Evolutionary conservation across 1,140 invertebrate species (phyloP).

Genomic region (Laupala kohalensis): DNA sequence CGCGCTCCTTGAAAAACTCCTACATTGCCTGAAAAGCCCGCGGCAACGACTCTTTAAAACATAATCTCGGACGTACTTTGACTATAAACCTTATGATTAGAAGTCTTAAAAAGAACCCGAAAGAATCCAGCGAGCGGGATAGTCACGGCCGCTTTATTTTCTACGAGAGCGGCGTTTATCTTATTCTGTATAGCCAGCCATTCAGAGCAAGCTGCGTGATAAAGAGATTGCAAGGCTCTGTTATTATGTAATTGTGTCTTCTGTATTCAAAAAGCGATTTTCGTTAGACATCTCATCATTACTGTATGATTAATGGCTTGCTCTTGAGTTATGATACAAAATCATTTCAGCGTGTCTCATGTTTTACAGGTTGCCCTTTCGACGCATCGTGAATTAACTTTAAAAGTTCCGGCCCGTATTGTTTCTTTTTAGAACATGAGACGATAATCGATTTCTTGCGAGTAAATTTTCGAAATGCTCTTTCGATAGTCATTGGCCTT

Average conservation of each 20-base stretch:
- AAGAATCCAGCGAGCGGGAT: background rate
- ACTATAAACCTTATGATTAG: background rate
- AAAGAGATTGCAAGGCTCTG: background rate
- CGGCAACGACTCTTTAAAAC: background rate
- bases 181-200: background rate
- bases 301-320: background rate
- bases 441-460: background rate
- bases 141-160: background rate
- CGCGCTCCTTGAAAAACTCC: too few relatives aligned
- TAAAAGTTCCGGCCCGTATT: background rate
- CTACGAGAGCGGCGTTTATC: background rate
- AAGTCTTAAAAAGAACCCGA: background rate
- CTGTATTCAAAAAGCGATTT: background rate
- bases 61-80: background rate
- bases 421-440: background rate
- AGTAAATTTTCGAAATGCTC: background rate
- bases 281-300: background rate
- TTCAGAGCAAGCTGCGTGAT: background rate
- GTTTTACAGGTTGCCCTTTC: background rate
- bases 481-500: background rate
- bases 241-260: background rate
- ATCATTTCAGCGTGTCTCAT: background rate
- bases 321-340: background rate
- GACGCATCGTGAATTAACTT: background rate
- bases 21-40: background rate